Base-by-base conservation (phyloP, 2,888 invertebrate genomes). In the Holacanthella duospinosa region DNA sequence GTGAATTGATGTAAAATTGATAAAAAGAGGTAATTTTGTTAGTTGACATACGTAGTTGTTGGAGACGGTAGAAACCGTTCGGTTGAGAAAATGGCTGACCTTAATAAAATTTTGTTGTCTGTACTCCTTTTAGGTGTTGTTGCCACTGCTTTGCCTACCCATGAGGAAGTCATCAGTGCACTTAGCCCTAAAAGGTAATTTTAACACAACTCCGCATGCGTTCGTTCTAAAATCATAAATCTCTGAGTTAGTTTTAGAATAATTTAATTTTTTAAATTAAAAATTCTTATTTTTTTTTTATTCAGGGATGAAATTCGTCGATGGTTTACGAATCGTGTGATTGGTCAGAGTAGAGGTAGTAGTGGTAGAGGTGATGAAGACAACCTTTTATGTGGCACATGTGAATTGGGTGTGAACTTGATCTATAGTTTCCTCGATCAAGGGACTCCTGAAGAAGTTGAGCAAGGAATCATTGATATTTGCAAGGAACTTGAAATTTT, bases 231-330 rank as follows among this genome's bases (percentile, higher is more conserved):
- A n/a, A n/a, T n/a, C n/a, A n/a, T n/a, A n/a, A n/a, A n/a, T n/a
- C n/a, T n/a, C n/a, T n/a, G n/a, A n/a, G n/a, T n/a, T n/a, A n/a
- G n/a, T n/a, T n/a, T n/a, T n/a, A n/a, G n/a, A n/a, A n/a, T n/a
- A n/a, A n/a, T n/a, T n/a, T n/a, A n/a, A n/a, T n/a, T n/a, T n/a
- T n/a, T n/a, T n/a, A n/a, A n/a, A n/a, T n/a, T n/a, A n/a, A n/a
- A n/a, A n/a, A n/a, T n/a, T n/a, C n/a, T n/a, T n/a, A n/a, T n/a
- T n/a, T n/a, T n/a, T n/a, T n/a, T n/a, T n/a, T n/a, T n/a, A n/a
- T n/a, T n/a, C n/a, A 53, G 54, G 54, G 54, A 53, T n/a, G 54
- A 29, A 26, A 55, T 55, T n/a, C 55, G 27, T 6, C 4, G 25
- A 26, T 55, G 55, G 55, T 4, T 55, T 6, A 4, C 16, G 9